These are phyloP conservation scores for Drosophila ercepeae DNA, from an alignment of 1,140 invertebrate species.

Conservation along the genomic window DNA sequence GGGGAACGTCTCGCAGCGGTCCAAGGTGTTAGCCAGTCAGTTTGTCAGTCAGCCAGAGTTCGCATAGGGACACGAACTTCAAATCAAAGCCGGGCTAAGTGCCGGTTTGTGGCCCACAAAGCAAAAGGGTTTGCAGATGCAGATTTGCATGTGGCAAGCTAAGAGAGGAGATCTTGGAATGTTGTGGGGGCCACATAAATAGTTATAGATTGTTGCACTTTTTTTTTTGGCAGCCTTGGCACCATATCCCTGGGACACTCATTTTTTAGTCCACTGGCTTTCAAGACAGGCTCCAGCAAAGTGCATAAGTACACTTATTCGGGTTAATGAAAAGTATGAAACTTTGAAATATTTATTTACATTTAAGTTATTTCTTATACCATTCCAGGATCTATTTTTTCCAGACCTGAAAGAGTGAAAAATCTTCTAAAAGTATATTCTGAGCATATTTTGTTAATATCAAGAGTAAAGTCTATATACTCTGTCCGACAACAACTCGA, in stretches of 20 bases:
- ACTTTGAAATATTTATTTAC: no score
- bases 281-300: no score
- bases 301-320: no score
- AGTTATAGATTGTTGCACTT: constrained; percentile 48
- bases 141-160: constrained; percentile 71
- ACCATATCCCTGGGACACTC: background rate
- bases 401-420: no score
- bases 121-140: constrained; percentile 17
- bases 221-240: constrained; percentile 62
- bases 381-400: no score
- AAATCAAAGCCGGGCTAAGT: constrained; percentile 80
- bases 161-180: constrained; percentile 44
- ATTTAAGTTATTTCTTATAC: no score
- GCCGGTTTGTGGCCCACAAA: constrained; percentile 61
- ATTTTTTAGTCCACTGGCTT: background rate
- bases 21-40: constrained; percentile 70
- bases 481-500: no score
- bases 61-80: constrained; percentile 81
- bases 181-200: constrained; percentile 48
- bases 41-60: constrained; percentile 47
- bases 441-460: no score
- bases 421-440: no score
- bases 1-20: constrained; percentile 19
- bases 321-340: no score
- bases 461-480: no score